phyloP scores from a whole-genome alignment of 92 coral and sea anemone species.

The Palythoa caribaeorum region DNA sequence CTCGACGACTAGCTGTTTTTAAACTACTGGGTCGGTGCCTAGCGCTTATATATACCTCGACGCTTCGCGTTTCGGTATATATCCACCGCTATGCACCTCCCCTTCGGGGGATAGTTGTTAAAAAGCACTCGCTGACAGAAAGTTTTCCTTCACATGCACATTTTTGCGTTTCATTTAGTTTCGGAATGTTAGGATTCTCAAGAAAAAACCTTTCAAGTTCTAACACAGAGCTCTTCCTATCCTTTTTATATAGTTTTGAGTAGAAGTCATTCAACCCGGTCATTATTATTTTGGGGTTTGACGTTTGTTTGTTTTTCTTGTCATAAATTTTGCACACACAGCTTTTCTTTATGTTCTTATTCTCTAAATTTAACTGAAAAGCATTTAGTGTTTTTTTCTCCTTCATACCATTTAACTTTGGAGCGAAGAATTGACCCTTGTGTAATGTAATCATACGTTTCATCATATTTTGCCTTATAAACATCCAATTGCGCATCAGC shows the following conservation, averaged over 20 bases:
- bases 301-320: constrained; percentile 19
- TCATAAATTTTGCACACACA: constrained; percentile 31
- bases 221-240: background rate
- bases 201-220: background rate
- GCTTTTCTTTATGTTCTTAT: constrained; percentile 20
- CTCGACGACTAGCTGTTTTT: constrained; percentile 33
- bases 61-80: too few relatives aligned
- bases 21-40: constrained; percentile 32
- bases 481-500: background rate
- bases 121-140: constrained; percentile 35
- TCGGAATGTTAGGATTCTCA: constrained; percentile 26
- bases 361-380: constrained; percentile 51
- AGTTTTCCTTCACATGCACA: constrained; percentile 19
- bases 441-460: background rate
- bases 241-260: background rate
- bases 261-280: constrained; percentile 1
- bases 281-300: constrained; percentile 20
- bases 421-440: constrained; percentile 3
- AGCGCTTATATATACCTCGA: too few relatives aligned
- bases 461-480: background rate
- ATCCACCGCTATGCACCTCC: too few relatives aligned
- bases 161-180: constrained; percentile 3
- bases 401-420: constrained; percentile 47
- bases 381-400: constrained; percentile 52
- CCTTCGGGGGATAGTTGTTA: background rate